Evolutionary conservation across 2,113 vertebrate genomes (phyloP).

Genomic region (Dasyurus viverrinus): DNA sequence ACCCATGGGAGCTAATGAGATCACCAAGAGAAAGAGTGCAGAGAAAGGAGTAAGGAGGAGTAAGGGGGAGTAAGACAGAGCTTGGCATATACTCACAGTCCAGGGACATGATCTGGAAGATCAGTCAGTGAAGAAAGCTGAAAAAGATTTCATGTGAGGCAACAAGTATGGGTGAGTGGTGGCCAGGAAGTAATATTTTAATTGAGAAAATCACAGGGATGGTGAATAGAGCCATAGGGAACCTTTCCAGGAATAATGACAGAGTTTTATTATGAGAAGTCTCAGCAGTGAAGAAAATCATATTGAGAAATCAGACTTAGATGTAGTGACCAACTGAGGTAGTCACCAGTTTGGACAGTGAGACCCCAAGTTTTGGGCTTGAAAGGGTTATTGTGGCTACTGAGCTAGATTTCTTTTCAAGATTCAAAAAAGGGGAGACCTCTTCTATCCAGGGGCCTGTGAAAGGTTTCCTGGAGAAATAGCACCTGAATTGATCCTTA

Average conservation of each 20-base stretch:
- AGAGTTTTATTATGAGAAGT: neutral
- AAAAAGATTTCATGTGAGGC: neutral
- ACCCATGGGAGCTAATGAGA: neutral
- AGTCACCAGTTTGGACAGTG: neutral
- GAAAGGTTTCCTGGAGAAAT: conserved; percentile 44
- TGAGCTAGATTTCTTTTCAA: neutral
- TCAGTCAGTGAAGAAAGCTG: neutral
- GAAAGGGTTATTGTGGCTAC: neutral
- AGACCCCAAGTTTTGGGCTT: neutral
- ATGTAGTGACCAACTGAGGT: neutral
- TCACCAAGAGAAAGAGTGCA: neutral
- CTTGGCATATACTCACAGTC: neutral
- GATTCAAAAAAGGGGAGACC: neutral
- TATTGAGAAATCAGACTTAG: neutral
- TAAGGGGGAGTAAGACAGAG: neutral
- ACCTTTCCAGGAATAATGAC: neutral
- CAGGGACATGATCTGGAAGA: neutral
- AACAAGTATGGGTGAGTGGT: neutral
- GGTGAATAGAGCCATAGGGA: neutral
- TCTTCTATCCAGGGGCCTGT: neutral
- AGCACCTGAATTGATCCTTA: conserved; percentile 23
- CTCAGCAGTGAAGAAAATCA: neutral
- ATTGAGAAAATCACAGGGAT: neutral
- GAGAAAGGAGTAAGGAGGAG: neutral
- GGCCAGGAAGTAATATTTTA: neutral